Evolutionary conservation across 2,797 vertebrate genomes (phyloP), one percentile per base, ranked within the genome.

Genomic region (Takifugu ocellatus): DNA sequence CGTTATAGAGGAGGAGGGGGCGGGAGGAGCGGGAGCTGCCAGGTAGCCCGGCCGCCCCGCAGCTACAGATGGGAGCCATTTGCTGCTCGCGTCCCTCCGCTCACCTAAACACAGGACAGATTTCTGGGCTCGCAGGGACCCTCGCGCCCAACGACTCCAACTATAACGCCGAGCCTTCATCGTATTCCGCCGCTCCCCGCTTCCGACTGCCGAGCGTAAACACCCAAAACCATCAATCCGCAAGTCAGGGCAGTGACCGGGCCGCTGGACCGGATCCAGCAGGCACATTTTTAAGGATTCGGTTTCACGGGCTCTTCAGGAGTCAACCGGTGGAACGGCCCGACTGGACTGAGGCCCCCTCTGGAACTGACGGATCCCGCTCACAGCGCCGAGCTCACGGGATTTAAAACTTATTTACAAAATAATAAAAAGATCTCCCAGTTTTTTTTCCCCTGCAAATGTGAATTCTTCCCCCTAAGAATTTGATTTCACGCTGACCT

Each of bases 221-320:
- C 83, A 90, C 81, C 77, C 78, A 83, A 78, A 74, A 59, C 69
- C 66, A 75, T 81, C 73, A 73, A 82, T 79, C 85, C 88, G 81
- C 83, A 84, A 78, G 68, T 76, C 70, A 66, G 74, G 87, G 82
- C 78, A 78, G 79, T 85, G 77, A 86, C 90, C 88, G 85, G 77
- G 49, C 66, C 7, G 54, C 66, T 90, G 90, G 87, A 89, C 69
- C 25, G 51, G 1, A 54, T 83, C 89, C 91, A 92, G 88, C 63
- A 83, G 64, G 83, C 85, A 84, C 85, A 91, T 90, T 91, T 91
- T 90, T 90, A 82, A 78, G 87, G 88, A 88, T 91, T 91, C 64
- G 7, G 79, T 92, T 92, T 90, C 90, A 89, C 69, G 68, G 78
- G 63, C 61, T 81, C 66, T 72, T 75, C 64, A 68, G 70, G 80